phyloP scores from a whole-genome alignment of 2,888 invertebrate species.

The Callinectes sapidus region DNA sequence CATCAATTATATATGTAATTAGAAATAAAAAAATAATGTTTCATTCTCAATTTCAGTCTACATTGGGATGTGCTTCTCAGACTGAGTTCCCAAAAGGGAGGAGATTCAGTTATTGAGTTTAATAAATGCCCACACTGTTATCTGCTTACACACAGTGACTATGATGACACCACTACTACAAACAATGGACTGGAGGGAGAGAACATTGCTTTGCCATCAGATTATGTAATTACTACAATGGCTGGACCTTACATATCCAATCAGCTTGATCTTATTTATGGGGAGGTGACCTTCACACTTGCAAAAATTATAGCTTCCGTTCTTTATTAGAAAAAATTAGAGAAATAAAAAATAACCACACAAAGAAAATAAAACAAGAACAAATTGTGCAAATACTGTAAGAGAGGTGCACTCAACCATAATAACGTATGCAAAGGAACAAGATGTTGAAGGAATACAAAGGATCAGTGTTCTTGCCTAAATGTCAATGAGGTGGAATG shows the following conservation, averaged over 20 bases:
- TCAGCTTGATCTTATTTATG: background rate
- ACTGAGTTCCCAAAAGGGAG: slow-evolving; percentile 8
- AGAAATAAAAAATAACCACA: background rate
- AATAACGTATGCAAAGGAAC: background rate
- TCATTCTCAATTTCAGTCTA: background rate
- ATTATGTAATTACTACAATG: background rate
- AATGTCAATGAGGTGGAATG: slow-evolving; percentile 18
- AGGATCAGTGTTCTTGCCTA: slow-evolving; percentile 4
- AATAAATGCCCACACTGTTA: slow-evolving; percentile 17
- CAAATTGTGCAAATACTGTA: slow-evolving; percentile 25
- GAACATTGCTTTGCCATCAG: background rate
- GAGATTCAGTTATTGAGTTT: slow-evolving; percentile 10
- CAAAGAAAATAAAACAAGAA: slow-evolving; percentile 11
- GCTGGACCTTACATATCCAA: slow-evolving; percentile 8
- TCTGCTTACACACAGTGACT: slow-evolving; percentile 13
- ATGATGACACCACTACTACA: background rate
- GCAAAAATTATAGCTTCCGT: background rate
- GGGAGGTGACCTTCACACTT: slow-evolving; percentile 13
- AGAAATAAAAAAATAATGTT: slow-evolving; percentile 31
- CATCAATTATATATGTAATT: slow-evolving; percentile 34
- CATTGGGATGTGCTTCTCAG: background rate
- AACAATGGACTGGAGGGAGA: slow-evolving; percentile 14
- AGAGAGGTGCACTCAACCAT: slow-evolving; percentile 6
- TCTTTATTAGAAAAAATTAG: background rate
- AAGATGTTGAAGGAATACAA: slow-evolving; percentile 10